Percentiles rank a stretch among this genome's conserved stretches.
Evolutionary conservation across 2,888 invertebrate genomes (phyloP).

Genomic region (Eilema sororculum): DNA sequence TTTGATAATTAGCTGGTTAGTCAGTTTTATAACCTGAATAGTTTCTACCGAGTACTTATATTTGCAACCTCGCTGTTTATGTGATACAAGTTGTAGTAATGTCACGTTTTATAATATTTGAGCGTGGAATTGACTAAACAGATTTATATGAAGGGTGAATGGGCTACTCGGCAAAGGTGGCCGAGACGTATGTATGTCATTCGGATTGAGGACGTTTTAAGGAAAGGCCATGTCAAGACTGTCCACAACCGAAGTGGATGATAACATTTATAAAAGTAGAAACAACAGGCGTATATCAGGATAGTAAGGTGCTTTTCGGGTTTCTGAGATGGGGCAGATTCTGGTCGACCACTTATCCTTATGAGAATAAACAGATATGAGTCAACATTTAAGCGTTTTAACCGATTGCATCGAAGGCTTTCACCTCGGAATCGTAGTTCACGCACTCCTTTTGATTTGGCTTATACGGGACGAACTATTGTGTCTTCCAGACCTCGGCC

Average conservation of each 20-base stretch:
- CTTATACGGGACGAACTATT: too few relatives aligned
- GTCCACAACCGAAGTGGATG: background rate
- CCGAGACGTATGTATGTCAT: background rate
- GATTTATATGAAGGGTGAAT: constrained; percentile 1
- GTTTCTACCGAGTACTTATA: constrained; percentile 33
- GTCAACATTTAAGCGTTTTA: too few relatives aligned
- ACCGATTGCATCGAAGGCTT: too few relatives aligned
- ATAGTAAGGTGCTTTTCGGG: too few relatives aligned
- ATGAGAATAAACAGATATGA: too few relatives aligned
- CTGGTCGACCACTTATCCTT: too few relatives aligned
- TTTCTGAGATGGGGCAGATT: too few relatives aligned
- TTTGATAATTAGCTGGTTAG: constrained; percentile 52
- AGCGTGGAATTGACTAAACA: constrained; percentile 28
- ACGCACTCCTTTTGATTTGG: too few relatives aligned
- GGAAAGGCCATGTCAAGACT: too few relatives aligned
- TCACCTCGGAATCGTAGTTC: too few relatives aligned
- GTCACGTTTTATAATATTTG: constrained; percentile 32
- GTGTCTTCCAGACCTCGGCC: too few relatives aligned
- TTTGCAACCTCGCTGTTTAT: constrained; percentile 32
- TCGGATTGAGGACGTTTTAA: background rate
- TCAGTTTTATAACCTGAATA: constrained; percentile 38
- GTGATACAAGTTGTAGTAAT: constrained; percentile 29
- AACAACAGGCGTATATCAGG: background rate
- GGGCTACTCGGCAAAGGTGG: background rate
- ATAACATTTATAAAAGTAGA: background rate